Conservation (phyloP, 2,113 vertebrate species). For the Tamias sibiricus region DNA sequence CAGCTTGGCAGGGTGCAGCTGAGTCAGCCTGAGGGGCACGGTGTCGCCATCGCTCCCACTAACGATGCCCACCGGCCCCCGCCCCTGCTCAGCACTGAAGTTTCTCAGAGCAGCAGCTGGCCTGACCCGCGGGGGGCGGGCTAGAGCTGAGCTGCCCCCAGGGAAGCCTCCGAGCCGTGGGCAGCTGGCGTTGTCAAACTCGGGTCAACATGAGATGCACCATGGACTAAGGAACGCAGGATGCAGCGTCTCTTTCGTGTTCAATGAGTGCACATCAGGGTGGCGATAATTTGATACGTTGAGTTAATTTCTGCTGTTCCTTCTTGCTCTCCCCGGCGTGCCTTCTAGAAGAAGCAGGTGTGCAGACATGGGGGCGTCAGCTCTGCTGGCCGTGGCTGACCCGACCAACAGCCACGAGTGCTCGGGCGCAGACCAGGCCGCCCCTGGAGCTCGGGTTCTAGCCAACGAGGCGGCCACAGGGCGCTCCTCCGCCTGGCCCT, state of each 20-base stretch:
- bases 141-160: fast-evolving
- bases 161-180: fast-evolving
- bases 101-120: fast-evolving
- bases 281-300: neutral
- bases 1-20: too few relatives aligned
- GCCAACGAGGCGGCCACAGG: neutral
- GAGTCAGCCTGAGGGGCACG: too few relatives aligned
- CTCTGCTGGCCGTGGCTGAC: fast-evolving
- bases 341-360: neutral
- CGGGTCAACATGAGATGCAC: fast-evolving
- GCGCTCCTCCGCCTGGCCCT: neutral
- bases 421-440: neutral
- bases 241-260: fast-evolving
- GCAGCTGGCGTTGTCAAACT: fast-evolving
- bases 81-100: fast-evolving
- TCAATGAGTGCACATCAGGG: fast-evolving
- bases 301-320: neutral
- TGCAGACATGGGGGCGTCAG: neutral
- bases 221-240: fast-evolving
- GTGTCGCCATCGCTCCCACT: fast-evolving
- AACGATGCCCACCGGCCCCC: fast-evolving
- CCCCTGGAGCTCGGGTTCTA: neutral
- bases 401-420: fast-evolving
- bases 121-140: fast-evolving
- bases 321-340: neutral